Conservation (phyloP, 2,888 invertebrate species). For the Sarcophaga variegata region DNA sequence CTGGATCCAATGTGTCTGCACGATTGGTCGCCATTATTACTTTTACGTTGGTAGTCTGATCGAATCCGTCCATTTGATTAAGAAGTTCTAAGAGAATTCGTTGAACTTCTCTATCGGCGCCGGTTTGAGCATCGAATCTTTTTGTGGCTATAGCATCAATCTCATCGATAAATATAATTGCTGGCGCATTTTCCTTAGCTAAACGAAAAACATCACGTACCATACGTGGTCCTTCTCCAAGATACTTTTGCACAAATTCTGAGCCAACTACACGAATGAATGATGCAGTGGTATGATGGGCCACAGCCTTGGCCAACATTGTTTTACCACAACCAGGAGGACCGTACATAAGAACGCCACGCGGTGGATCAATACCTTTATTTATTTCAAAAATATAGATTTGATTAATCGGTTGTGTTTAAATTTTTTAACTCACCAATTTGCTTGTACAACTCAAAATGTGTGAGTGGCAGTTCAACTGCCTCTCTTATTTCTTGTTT, state of each 20-base stretch:
- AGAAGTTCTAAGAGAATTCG: constrained; percentile 97
- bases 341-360: constrained; percentile 99
- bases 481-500: constrained; percentile 99
- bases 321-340: constrained; percentile 99
- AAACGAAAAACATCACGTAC: constrained; percentile 99
- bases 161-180: constrained; percentile 99
- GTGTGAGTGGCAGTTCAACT: constrained; percentile 98
- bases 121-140: constrained; percentile 99
- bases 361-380: constrained; percentile 94
- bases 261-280: constrained; percentile 99
- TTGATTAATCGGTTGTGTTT: background rate
- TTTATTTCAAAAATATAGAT: constrained; percentile 25
- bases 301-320: constrained; percentile 99
- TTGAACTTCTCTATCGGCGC: constrained; percentile 99
- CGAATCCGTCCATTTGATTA: constrained; percentile 99
- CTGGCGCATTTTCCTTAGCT: constrained; percentile 99
- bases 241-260: constrained; percentile 99
- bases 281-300: constrained; percentile 99
- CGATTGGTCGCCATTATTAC: constrained; percentile 98
- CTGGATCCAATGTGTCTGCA: constrained; percentile 99
- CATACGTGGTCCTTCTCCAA: constrained; percentile 99
- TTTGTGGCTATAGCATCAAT: constrained; percentile 99
- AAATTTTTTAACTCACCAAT: constrained; percentile 84
- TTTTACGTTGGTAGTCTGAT: constrained; percentile 99
- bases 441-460: constrained; percentile 99